Evolutionary conservation across 1,140 invertebrate species (phyloP).

Genomic region (Papilio dardanus): DNA sequence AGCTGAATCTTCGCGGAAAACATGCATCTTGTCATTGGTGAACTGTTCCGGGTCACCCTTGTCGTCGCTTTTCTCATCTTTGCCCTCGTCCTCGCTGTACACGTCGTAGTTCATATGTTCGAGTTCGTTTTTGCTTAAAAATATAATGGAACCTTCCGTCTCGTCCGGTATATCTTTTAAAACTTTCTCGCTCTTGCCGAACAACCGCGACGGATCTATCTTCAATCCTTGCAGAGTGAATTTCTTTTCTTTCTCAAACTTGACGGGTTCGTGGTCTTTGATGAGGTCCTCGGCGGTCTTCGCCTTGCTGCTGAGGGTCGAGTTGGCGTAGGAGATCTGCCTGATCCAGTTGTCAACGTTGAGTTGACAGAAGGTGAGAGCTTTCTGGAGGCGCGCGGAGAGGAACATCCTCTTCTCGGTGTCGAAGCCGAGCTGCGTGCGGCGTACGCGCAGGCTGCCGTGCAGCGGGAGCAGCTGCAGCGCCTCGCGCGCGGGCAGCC

Average conservation of each 20-base stretch:
- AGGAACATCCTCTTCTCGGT: conserved; percentile 84
- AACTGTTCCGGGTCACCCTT: conserved; percentile 74
- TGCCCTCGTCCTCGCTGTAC: conserved; percentile 79
- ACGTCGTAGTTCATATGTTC: conserved; percentile 83
- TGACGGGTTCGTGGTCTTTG: conserved; percentile 80
- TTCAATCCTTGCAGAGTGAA: conserved; percentile 82
- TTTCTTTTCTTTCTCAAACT: conserved; percentile 81
- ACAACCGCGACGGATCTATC: conserved; percentile 77
- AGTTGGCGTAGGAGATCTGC: conserved; percentile 80
- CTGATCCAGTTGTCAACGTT: conserved; percentile 83
- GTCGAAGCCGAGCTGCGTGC: conserved; percentile 83
- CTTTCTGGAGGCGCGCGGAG: conserved; percentile 84
- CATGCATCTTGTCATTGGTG: conserved; percentile 83
- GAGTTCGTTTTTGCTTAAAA: conserved; percentile 84
- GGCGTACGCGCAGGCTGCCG: conserved; percentile 79
- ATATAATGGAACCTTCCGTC: conserved; percentile 85
- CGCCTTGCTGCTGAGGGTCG: conserved; percentile 72
- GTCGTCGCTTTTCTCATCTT: conserved; percentile 72
- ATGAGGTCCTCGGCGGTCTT: conserved; percentile 77
- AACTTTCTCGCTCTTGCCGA: conserved; percentile 80
- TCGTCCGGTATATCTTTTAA: conserved; percentile 84
- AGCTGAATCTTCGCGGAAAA: conserved; percentile 80
- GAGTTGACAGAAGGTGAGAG: conserved; percentile 85
- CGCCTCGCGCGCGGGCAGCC: conserved; percentile 69
- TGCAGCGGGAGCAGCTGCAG: conserved; percentile 79